Evolutionary conservation across 2,888 invertebrate species (phyloP).

Genomic region (Parascotia fuliginaria): DNA sequence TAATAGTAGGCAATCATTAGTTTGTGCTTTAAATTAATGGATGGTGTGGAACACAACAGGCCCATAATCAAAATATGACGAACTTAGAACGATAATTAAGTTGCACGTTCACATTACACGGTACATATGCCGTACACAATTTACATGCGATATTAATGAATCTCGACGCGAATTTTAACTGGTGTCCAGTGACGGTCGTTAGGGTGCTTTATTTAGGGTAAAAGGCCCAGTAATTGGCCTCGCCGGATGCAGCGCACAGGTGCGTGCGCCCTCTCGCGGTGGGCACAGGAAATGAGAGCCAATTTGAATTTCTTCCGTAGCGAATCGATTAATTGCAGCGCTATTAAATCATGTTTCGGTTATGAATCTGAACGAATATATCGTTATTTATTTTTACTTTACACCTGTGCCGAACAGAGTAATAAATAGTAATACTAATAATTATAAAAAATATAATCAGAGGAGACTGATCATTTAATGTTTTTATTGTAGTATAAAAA

Average conservation of each 20-base stretch:
- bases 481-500: constrained; percentile 26
- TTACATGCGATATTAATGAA: constrained; percentile 56
- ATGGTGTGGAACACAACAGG: background rate
- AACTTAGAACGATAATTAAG: constrained; percentile 36
- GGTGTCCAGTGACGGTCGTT: constrained; percentile 67
- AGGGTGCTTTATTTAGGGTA: constrained; percentile 72
- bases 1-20: background rate
- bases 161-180: constrained; percentile 56
- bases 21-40: background rate
- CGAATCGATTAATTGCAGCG: constrained; percentile 72
- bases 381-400: constrained; percentile 32
- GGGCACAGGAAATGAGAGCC: constrained; percentile 73
- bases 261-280: constrained; percentile 74
- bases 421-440: constrained; percentile 15
- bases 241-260: constrained; percentile 78
- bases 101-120: constrained; percentile 32
- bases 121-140: constrained; percentile 38
- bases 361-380: constrained; percentile 35
- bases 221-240: constrained; percentile 74
- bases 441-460: constrained; percentile 30
- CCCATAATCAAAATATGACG: constrained; percentile 5
- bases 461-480: constrained; percentile 27
- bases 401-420: constrained; percentile 29
- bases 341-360: constrained; percentile 52
- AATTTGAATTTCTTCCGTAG: constrained; percentile 79